Evolutionary conservation across 1,140 invertebrate genomes (phyloP), one percentile per base, ranked within the genome.

Genomic region (Zaprionus tsacasi): DNA sequence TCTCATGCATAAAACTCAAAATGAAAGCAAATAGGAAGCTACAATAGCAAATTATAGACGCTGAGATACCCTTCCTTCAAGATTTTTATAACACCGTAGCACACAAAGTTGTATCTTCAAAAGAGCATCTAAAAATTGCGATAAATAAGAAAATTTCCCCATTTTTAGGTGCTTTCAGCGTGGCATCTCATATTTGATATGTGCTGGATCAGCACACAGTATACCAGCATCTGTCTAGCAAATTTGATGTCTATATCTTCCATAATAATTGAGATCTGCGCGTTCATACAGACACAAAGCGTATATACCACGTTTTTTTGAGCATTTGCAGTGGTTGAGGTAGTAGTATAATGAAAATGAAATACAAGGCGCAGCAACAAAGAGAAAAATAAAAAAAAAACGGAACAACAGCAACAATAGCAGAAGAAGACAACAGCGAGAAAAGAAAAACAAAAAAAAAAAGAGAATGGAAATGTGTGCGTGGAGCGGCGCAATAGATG

Each of bases 1-100:
- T 73, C 82, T 82, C 82, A 82, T 87, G 82, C 82, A 87, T 87
- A 82, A 88, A 87, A 79, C 83, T 74, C 67, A 87, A 87, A 87
- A 77, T 87, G 83, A 87, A 87, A 8, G 40, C 40, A 45, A 45
- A 15, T n/a, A 15, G 40, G 15, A 15, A 8, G 40, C 6, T 15
- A 8, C 6, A 15, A n/a, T 8, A 0, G n/a, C 3, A 6, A 3
- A 8, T 7, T 2, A 6, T 15, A 6, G 40, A 45, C 40, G 2
- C n/a, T 45, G 5, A 45, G 7, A 6, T 45, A 45, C 40, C n/a
- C 40, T 45, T 2, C n/a, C n/a, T 40, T 1, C 38, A 6, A 40
- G 2, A 27, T 27, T 27, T 27, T 27, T n/a, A n/a, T n/a, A n/a
- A n/a, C n/a, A n/a, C n/a, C n/a, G n/a, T n/a, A n/a, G n/a, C 27